Conservation (phyloP, 2,888 invertebrate species). For the Zele albiditarsus region DNA sequence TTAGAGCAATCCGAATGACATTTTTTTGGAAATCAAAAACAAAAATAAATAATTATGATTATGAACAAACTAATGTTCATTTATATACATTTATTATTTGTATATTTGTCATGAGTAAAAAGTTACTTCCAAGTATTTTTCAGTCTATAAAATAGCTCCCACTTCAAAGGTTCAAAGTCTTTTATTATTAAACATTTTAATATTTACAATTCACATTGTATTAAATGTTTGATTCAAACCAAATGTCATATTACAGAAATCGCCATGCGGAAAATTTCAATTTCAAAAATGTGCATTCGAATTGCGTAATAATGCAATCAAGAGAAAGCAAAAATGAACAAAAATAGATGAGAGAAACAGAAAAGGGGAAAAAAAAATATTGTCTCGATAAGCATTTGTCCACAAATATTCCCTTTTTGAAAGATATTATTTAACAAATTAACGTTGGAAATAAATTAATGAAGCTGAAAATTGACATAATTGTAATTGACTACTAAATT, state of each 20-base stretch:
- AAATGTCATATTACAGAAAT: slow-evolving; percentile 10
- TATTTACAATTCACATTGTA: slow-evolving; percentile 2
- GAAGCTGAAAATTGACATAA: neutral
- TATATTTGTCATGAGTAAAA: neutral
- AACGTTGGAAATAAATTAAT: neutral
- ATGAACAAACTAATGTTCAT: neutral
- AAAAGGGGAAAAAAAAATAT: neutral
- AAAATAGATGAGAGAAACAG: neutral
- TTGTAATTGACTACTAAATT: neutral
- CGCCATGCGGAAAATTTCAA: neutral
- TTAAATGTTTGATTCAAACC: neutral
- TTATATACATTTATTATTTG: neutral
- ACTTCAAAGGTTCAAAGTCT: slow-evolving; percentile 2
- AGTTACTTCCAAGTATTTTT: neutral
- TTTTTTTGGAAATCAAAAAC: neutral
- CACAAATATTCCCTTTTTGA: neutral
- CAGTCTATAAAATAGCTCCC: slow-evolving; percentile 7
- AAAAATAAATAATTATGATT: neutral
- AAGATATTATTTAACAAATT: neutral
- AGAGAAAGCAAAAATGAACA: neutral
- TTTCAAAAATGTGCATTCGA: slow-evolving; percentile 12
- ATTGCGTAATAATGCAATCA: neutral
- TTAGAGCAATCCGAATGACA: slow-evolving; percentile 21
- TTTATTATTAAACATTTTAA: neutral
- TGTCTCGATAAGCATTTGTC: neutral